These are phyloP conservation scores for Drosophila flavopinicola DNA, from an alignment of 2,888 invertebrate genomes.

Conservation along the genomic window DNA sequence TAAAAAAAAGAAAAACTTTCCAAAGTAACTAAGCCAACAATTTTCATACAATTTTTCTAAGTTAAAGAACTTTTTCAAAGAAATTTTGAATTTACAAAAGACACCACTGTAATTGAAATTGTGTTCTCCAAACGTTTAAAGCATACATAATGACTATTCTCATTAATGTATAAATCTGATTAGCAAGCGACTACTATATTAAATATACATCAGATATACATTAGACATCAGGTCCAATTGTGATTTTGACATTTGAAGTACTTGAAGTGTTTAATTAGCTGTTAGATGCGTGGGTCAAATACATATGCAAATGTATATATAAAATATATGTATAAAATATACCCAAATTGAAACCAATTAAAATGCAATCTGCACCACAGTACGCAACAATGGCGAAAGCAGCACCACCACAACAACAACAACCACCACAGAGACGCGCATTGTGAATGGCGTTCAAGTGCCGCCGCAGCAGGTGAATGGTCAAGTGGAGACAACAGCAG, in stretches of 20 bases:
- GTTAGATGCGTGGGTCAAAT: background rate
- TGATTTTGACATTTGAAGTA: slow-evolving; percentile 1
- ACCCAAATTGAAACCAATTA: background rate
- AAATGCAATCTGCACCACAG: slow-evolving; percentile 43
- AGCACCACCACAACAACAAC: slow-evolving; percentile 47
- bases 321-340: background rate
- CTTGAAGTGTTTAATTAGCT: slow-evolving; percentile 23
- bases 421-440: slow-evolving; percentile 33
- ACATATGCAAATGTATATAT: slow-evolving; percentile 2
- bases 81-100: too few species aligned
- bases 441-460: slow-evolving; percentile 5
- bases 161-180: background rate
- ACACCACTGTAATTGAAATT: too few species aligned
- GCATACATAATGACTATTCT: too few species aligned
- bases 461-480: background rate
- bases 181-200: background rate
- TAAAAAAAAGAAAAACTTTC: too few species aligned
- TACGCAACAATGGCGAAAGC: slow-evolving; percentile 62
- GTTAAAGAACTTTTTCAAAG: too few species aligned
- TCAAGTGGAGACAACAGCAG: slow-evolving; percentile 1
- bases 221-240: background rate
- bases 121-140: too few species aligned
- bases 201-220: background rate
- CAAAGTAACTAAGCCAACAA: too few species aligned
- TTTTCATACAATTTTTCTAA: too few species aligned